Conservation (phyloP, 1,140 invertebrate species). For the Leptinotarsa undecemlineata region DNA sequence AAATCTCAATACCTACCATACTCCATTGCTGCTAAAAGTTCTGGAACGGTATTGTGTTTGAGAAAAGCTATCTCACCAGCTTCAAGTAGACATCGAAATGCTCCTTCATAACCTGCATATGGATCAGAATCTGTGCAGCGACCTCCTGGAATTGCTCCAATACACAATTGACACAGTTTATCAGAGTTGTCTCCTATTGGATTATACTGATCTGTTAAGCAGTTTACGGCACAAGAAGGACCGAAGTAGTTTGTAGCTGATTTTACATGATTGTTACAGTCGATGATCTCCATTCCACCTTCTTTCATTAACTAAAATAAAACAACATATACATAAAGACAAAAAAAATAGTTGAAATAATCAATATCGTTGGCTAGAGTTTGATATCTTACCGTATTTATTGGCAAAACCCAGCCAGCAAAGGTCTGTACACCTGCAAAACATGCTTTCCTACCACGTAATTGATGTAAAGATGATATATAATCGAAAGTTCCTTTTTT, state of each 20-base stretch:
- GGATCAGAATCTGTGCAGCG: conserved; percentile 87
- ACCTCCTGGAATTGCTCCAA: conserved; percentile 73
- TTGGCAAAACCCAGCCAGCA: conserved; percentile 92
- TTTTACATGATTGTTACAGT: conserved; percentile 97
- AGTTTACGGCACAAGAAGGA: conserved; percentile 90
- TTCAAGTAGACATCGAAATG: conserved; percentile 85
- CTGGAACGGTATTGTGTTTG: conserved; percentile 80
- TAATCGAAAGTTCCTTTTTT: conserved; percentile 68
- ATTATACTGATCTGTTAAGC: conserved; percentile 90
- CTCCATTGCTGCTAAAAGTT: conserved; percentile 66
- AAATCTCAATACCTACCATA: conserved; percentile 54
- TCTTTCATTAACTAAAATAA: conserved; percentile 73
- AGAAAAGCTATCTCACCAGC: conserved; percentile 91
- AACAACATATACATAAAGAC: neutral
- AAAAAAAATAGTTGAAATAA: neutral
- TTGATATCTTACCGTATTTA: conserved; percentile 69
- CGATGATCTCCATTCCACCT: conserved; percentile 79
- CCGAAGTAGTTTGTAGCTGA: conserved; percentile 88
- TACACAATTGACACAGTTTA: conserved; percentile 83
- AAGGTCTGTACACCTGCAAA: conserved; percentile 88
- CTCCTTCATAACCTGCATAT: conserved; percentile 88
- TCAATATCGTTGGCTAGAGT: too few species aligned
- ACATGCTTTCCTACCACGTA: conserved; percentile 81
- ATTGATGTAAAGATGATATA: conserved; percentile 67
- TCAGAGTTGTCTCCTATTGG: conserved; percentile 83